Base-by-base conservation (phyloP, 2,797 vertebrate species). In the Pipistrellus nathusii region DNA sequence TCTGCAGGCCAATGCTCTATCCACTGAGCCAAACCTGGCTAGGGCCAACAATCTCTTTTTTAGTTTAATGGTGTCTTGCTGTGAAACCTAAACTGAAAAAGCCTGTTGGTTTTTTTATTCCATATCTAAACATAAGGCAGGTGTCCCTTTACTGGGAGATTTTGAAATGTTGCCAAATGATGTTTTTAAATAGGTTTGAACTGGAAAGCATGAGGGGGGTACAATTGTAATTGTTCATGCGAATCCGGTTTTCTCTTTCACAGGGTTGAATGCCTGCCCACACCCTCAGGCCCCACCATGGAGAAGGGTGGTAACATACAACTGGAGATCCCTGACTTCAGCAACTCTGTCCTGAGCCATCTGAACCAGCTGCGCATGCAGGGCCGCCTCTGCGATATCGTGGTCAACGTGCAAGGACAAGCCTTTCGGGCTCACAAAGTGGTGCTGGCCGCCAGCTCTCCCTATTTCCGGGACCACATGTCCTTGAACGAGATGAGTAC, bases 381-480 rank as follows among this genome's bases (percentile, higher is more conserved):
- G 97, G 99, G 99, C 8, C 99, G 99, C 5, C 98, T 99, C 76
- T 99, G 99, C 25, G 99, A 99, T 98, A 99, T 99, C 2, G 99
- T 99, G 98, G 99, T 99, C 93, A 99, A 99, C 0, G 99, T 99
- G 71, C 99, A 99, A 98, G 99, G 99, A 41, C 99, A 99, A 96
- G 99, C 99, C 71, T 99, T 99, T 97, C 98, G 99, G 0, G 99
- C 99, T 0, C 99, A 99, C 98, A 99, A 99, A 97, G 99, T 99
- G 96, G 99, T 99, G 35, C 98, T 99, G 83, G 99, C 99, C 1
- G 99, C 99, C 97, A 99, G 99, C 97, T 99, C 99, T 0, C 99
- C 99, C 27, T 99, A 99, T 98, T 99, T 99, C 98, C 98, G 99
- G 0, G 99, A 99, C 98, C 99, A 99, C 98, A 99, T 99, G 99